Base-by-base conservation (phyloP, 2,888 invertebrate genomes). In the Thereva nobilitata region DNA sequence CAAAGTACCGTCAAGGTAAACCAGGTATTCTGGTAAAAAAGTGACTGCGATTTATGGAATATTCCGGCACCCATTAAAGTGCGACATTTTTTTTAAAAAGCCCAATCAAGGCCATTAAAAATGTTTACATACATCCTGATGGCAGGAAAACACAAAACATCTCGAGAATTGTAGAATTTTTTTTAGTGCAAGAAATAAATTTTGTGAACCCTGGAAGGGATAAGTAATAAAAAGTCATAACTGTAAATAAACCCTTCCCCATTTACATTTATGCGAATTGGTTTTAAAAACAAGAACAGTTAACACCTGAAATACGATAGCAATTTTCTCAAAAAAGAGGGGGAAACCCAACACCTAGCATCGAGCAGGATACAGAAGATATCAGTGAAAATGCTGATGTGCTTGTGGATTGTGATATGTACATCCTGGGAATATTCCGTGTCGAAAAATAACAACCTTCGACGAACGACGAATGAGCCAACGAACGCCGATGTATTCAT, bases 291-390 rank as follows among this genome's bases (percentile, higher is more conserved):
- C 65, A 69, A 69, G 54, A 65, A 55, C 71, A 68, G 71, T 71
- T 71, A 71, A 68, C 71, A 71, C 71, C 71, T 70, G 69, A 68
- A 68, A 67, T 69, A 71, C 67, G 69, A 66, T 56, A 70, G 67
- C 66, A 68, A 67, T 68, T 68, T 66, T 64, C 64, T 63, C 40
- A 66, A 67, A 68, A 66, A 53, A 67, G 64, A 66, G 23, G 23
- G 23, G 23, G 23, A 23, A 23, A 23, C 66, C 45, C 64, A 38
- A 44, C 47, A 23, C 45, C 54, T 64, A 37, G 12, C 44, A 8
- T 44, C 55, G 41, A 56, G 23, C 23, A 45, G 34, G 42, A 63
- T 45, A 23, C 23, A 23, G 23, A 23, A 23, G 23, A 23, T 23
- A 23, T 23, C 23, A 23, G 23, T 23, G 35, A n/a, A 38, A 44